phyloP scores from a whole-genome alignment of 2,888 invertebrate species.

The Pyrrhia umbra region DNA sequence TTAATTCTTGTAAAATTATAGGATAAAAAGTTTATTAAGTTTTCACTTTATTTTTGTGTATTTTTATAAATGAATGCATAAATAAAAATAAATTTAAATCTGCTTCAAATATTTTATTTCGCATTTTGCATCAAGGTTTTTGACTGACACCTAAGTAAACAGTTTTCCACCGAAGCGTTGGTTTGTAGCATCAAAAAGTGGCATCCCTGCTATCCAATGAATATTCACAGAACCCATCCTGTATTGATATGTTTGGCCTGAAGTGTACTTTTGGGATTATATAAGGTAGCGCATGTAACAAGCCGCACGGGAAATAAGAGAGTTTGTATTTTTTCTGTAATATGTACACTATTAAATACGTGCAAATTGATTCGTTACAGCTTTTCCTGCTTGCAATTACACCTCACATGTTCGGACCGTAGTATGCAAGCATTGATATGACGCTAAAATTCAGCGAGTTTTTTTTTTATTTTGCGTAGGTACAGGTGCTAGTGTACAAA shows the following conservation, averaged over 20 bases:
- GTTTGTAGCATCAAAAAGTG: conserved; percentile 36
- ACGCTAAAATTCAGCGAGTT: too few relatives aligned
- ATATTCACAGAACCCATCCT: conserved; percentile 74
- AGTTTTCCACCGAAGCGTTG: conserved; percentile 7
- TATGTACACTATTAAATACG: conserved; percentile 54
- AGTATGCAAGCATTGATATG: background rate
- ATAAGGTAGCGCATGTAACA: conserved; percentile 67
- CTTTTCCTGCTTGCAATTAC: conserved; percentile 1
- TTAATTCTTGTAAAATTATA: too few relatives aligned
- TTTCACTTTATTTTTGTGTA: background rate
- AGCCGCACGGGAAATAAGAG: conserved; percentile 66
- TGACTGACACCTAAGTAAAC: background rate
- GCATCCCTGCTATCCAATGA: conserved; percentile 68
- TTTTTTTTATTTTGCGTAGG: too few relatives aligned
- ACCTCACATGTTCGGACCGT: background rate
- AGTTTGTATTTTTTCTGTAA: conserved; percentile 54
- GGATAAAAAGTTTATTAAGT: too few relatives aligned
- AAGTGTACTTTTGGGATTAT: conserved; percentile 69
- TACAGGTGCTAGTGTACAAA: too few relatives aligned
- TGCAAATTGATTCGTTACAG: conserved; percentile 56
- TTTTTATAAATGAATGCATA: background rate
- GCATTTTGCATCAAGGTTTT: background rate
- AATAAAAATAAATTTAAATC: background rate
- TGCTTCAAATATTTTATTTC: background rate
- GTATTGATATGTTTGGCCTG: conserved; percentile 76